Base-by-base conservation (phyloP, 2,113 vertebrate species). In the Cynocephalus volans region DNA sequence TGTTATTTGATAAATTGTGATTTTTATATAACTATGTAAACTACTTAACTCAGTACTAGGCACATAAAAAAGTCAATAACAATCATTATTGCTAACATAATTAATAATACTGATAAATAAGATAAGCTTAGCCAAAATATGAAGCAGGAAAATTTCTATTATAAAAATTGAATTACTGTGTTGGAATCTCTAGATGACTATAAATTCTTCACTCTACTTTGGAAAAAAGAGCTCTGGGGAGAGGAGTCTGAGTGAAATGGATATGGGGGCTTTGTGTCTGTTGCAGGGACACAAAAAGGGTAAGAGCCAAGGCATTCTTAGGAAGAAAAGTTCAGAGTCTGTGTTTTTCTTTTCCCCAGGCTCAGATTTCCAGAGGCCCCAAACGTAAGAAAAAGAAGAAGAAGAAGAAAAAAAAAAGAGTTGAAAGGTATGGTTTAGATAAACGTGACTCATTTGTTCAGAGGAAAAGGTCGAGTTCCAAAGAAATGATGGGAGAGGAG, bases 321-420 rank as follows among this genome's bases (percentile, higher is more conserved):
- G 82, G 81, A 88, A 65, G 69, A 96, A 88, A 90, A 93, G 92
- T 67, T n/a, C 54, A 83, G 86, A 64, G 36, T 72, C 92, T 93
- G 93, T 96, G 86, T 86, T 96, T 96, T 96, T 75, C 92, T 96
- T 96, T 92, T 92, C 87, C 12, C 56, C 58, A 65, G 83, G 62
- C 75, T 97, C 95, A 75, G 76, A 90, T 97, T 97, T 96, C 87
- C 73, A 92, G 96, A 95, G 97, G 75, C 87, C 82, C 81, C 88
- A 96, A 92, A 95, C 79, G 75, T 83, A 69, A 93, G 92, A 36
- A 95, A 75, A 91, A 95, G 84, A 67, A 80, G 56, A 36, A 50
- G 12, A 24, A 28, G 12, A 28, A 50, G 14, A 58, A 58, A 36
- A 81, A 91, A 82, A 31, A 54, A 48, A 73, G 26, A 95, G 90